Base-by-base conservation (phyloP, 2,797 vertebrate species). In the Eupleurogrammus muticus region DNA sequence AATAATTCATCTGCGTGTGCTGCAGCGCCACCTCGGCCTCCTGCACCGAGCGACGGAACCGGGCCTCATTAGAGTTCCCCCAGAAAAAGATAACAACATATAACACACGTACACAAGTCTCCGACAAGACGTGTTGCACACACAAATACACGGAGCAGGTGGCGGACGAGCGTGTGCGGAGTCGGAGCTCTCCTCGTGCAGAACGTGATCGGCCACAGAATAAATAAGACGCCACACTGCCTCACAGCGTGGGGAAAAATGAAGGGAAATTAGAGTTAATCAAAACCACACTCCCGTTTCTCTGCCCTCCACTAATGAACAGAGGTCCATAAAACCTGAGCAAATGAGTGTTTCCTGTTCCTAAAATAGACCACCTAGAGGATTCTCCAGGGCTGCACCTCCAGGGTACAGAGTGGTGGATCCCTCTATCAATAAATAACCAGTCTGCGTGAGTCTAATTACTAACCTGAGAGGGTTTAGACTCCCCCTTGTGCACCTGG, bases 1-100 rank as follows among this genome's bases (percentile, higher is more conserved):
- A 91, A 94, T 94, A 91, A 93, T 92, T 92, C 83, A 92, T 90
- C 6, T 28, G 77, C 19, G 70, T 66, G 70, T 53, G 81, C 65
- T 71, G 82, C 79, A 80, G 87, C 68, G 77, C 81, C 91, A 90
- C 89, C 83, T 84, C 74, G 34, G 88, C 90, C 87, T 85, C 85
- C 89, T 89, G 87, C 84, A 58, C 69, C 49, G 80, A 28, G 56
- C 90, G 81, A 88, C 74, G 53, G 63, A 85, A 86, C 66, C 49
- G 84, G 77, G 80, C 70, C 87, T 92, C 82, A 90, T 92, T 92
- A 91, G 80, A 52, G 48, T 34, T 57, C 85, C 80, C 70, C 80
- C 20, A 6, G 60, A 60, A 77, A 83, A 86, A n/a, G n/a, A 80
- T 53, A 78, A 84, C 1, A 80, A 72, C 57, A 44, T 59, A 65